These are phyloP conservation scores for Mycalesis mineus DNA, from an alignment of 2,888 invertebrate genomes.

Conservation along the genomic window DNA sequence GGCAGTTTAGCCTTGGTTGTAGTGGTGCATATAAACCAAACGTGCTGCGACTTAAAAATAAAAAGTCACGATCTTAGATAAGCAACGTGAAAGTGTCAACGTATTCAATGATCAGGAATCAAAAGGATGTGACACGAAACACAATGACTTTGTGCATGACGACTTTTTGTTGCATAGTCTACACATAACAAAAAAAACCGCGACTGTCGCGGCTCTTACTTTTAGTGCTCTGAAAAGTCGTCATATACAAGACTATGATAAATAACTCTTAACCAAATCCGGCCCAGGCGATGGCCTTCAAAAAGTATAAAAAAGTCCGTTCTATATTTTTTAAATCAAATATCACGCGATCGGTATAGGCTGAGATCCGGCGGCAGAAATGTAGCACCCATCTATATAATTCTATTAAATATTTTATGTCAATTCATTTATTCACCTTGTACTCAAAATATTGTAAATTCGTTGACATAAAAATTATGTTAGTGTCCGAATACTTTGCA, in stretches of 20 bases:
- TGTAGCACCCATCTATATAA: too few relatives aligned
- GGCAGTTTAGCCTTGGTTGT: too few relatives aligned
- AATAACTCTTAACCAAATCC: constrained; percentile 36
- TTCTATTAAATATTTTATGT: too few relatives aligned
- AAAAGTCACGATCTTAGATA: too few relatives aligned
- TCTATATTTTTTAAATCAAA: neutral
- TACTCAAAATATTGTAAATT: too few relatives aligned
- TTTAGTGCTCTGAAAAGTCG: neutral
- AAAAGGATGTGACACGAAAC: neutral
- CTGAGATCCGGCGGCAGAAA: neutral
- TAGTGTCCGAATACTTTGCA: too few relatives aligned
- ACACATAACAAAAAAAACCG: neutral
- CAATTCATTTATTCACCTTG: too few relatives aligned
- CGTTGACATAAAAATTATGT: too few relatives aligned
- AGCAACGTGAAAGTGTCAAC: neutral
- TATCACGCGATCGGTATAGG: neutral
- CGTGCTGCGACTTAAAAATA: too few relatives aligned
- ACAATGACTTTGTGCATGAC: neutral
- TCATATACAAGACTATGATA: neutral
- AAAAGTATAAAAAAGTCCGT: constrained; percentile 21
- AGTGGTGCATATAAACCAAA: too few relatives aligned
- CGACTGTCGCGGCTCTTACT: neutral
- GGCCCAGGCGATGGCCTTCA: constrained; percentile 46
- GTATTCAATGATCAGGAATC: neutral
- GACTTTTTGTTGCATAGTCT: neutral